Conservation (phyloP, 2,113 vertebrate species). For the Hippocampus comes region DNA sequence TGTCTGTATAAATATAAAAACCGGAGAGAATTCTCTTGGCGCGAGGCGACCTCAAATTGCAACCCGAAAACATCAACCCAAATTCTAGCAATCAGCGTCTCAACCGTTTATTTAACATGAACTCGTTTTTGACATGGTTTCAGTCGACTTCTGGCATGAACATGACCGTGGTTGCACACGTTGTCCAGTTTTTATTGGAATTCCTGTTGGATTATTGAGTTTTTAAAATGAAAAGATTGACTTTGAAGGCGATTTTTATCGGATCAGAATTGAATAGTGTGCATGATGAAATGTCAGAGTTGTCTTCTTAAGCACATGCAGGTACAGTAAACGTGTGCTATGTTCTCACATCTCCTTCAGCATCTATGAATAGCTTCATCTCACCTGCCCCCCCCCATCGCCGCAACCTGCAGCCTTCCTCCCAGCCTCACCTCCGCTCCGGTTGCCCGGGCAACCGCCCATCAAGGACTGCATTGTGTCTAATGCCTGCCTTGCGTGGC, state of each 20-base stretch:
- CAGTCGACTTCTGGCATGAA: not conserved
- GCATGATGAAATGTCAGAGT: too few species aligned
- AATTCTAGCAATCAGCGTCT: not conserved
- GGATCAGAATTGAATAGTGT: not conserved
- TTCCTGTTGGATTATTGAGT: not conserved
- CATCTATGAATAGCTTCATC: constrained; percentile 15
- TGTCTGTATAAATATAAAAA: not conserved
- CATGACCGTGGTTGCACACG: not conserved
- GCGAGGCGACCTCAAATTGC: not conserved
- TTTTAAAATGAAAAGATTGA: not conserved
- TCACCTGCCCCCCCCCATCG: constrained; percentile 29
- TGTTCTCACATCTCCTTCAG: constrained; percentile 12
- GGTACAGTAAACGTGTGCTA: not conserved
- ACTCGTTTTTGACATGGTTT: not conserved
- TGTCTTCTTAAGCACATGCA: not conserved
- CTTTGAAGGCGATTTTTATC: not conserved
- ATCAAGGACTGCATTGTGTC: constrained; percentile 71
- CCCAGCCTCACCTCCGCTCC: constrained; percentile 68
- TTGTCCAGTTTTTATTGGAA: not conserved
- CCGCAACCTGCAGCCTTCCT: constrained; percentile 56
- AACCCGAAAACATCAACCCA: not conserved
- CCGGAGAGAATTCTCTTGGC: not conserved
- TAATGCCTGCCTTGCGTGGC: constrained; percentile 63
- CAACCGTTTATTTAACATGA: not conserved
- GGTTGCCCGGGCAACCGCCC: constrained; percentile 76